A percentile compares a stretch with the other conserved stretches of the same genome.
Conservation (phyloP, 2,113 vertebrate species). For the Takifugu flavidus region DNA sequence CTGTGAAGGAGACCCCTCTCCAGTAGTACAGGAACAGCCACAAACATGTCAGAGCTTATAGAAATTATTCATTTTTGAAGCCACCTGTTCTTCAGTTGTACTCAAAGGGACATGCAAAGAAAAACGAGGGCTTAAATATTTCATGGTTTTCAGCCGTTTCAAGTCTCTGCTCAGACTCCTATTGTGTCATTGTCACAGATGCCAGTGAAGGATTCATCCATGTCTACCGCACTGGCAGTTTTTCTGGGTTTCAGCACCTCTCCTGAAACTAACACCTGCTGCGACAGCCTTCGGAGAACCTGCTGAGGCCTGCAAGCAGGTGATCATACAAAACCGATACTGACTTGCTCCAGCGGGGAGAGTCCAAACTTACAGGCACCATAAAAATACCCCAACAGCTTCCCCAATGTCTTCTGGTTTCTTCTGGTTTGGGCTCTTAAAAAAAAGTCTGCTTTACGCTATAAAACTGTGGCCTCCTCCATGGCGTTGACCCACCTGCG, state of each 20-base stretch:
- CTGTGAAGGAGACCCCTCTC: not conserved
- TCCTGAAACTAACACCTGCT: conserved; percentile 58
- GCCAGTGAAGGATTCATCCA: conserved; percentile 27
- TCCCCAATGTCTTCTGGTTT: conserved; percentile 13
- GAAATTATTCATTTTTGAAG: conserved; percentile 17
- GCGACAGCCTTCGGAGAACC: conserved; percentile 37
- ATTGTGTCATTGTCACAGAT: not conserved
- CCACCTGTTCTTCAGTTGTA: conserved; percentile 22
- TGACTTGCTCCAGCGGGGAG: conserved; percentile 17
- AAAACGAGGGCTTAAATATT: too few species aligned
- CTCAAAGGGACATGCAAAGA: not conserved
- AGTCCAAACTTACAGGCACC: conserved; percentile 26
- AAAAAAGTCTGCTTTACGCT: conserved; percentile 67
- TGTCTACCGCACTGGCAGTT: conserved; percentile 41
- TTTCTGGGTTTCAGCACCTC: conserved; percentile 48
- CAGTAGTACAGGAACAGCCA: conserved; percentile 32
- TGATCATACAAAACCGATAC: conserved; percentile 36
- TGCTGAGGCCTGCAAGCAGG: conserved; percentile 52
- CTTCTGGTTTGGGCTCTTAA: conserved; percentile 11
- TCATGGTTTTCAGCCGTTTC: too few species aligned
- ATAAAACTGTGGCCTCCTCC: conserved; percentile 94
- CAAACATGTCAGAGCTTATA: conserved; percentile 19
- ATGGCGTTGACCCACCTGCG: conserved; percentile 93
- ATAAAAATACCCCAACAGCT: conserved; percentile 1
- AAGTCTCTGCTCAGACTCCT: not conserved